These are phyloP conservation scores for Trichopoda pennipes DNA, from an alignment of 2,888 invertebrate genomes.

Conservation along the genomic window DNA sequence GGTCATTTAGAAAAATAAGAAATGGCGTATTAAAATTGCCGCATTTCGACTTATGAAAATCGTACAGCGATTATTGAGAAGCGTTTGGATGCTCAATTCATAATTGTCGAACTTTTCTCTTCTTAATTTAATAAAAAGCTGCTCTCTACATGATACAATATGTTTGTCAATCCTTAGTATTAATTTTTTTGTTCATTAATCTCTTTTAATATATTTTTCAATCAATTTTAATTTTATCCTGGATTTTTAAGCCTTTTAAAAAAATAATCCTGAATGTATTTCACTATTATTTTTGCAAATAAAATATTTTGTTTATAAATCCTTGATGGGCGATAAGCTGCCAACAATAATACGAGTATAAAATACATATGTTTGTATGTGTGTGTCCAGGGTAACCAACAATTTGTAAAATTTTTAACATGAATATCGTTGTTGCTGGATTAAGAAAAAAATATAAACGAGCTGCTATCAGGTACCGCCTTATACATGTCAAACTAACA, in stretches of 20 bases:
- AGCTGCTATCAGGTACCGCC: conserved; percentile 37
- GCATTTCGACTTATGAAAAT: too few relatives aligned
- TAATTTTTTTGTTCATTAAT: too few relatives aligned
- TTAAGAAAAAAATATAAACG: conserved; percentile 25
- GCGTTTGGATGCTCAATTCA: too few relatives aligned
- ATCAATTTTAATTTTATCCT: background rate
- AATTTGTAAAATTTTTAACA: conserved; percentile 10
- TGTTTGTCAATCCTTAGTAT: too few relatives aligned
- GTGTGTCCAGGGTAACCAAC: conserved; percentile 28
- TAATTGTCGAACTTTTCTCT: too few relatives aligned
- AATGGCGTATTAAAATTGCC: too few relatives aligned
- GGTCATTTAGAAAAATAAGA: too few relatives aligned
- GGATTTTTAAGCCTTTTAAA: background rate
- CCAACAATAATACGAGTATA: conserved; percentile 25
- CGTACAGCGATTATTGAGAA: too few relatives aligned
- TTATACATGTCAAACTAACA: too few relatives aligned
- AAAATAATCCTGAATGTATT: background rate
- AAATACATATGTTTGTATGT: conserved; percentile 12
- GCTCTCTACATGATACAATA: too few relatives aligned
- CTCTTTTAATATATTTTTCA: background rate
- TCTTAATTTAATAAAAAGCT: too few relatives aligned
- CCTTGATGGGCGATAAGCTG: conserved; percentile 16
- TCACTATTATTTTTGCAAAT: background rate
- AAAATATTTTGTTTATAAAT: conserved; percentile 13
- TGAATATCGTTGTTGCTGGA: background rate